Conservation (phyloP, 53 echinoderm and acorn worm species). For the Holothuria leucospilota region DNA sequence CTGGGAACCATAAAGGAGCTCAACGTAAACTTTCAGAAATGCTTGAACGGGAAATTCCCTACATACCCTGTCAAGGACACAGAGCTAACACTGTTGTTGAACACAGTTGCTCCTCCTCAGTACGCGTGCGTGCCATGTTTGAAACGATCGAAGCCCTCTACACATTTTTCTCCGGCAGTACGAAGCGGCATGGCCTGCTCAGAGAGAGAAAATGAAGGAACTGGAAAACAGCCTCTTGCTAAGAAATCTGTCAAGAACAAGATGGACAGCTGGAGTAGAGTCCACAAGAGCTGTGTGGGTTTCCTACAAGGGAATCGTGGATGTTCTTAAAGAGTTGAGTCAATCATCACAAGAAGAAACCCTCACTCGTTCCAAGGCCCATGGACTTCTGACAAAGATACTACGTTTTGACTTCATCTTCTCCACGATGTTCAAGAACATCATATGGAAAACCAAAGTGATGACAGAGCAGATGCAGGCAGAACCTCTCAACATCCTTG, state of each 20-base stretch:
- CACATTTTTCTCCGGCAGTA: not conserved
- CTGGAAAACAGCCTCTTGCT: not conserved
- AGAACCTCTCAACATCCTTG: too few relatives aligned
- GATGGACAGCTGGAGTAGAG: not conserved
- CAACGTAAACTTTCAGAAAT: not conserved
- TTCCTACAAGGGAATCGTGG: not conserved
- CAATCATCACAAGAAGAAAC: not conserved
- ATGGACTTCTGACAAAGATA: not conserved
- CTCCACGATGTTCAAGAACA: not conserved
- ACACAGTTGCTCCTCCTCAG: not conserved
- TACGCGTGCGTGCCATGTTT: not conserved
- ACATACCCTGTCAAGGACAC: constrained; percentile 5
- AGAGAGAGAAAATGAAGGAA: not conserved
- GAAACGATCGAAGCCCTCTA: not conserved
- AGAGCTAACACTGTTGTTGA: constrained; percentile 9
- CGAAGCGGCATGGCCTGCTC: constrained; percentile 1
- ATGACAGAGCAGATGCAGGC: too few relatives aligned
- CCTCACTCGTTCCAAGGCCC: not conserved
- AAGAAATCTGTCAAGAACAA: constrained; percentile 1
- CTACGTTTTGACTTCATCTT: not conserved
- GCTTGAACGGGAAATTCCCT: not conserved
- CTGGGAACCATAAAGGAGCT: not conserved
- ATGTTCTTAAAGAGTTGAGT: not conserved
- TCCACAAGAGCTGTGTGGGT: not conserved
- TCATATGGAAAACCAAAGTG: too few relatives aligned